Conservation (phyloP, 2,797 vertebrate species). For the Poeciliopsis presidionis region DNA sequence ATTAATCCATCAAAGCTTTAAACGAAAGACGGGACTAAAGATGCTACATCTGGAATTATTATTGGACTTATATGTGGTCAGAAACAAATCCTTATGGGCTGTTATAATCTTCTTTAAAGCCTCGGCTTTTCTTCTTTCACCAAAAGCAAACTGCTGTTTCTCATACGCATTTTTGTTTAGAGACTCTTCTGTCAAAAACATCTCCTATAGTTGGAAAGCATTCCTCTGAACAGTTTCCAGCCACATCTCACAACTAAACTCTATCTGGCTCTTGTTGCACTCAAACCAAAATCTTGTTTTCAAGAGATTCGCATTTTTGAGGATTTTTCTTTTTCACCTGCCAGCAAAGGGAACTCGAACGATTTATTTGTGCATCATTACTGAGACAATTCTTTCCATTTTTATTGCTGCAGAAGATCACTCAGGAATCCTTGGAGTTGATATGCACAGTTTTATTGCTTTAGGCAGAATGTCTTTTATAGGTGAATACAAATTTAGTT, state of each 20-base stretch:
- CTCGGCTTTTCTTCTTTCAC: neutral
- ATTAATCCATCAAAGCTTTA: neutral
- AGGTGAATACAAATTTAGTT: neutral
- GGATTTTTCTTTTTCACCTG: neutral
- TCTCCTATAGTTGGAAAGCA: neutral
- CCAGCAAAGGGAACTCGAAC: neutral
- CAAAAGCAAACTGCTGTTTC: neutral
- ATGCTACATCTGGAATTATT: neutral
- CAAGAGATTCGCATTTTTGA: neutral
- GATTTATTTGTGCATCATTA: neutral
- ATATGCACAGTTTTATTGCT: neutral
- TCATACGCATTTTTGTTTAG: neutral
- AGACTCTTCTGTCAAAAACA: neutral
- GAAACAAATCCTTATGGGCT: neutral
- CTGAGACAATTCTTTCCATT: neutral
- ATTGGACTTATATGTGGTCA: neutral
- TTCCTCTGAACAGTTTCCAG: neutral
- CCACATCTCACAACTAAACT: neutral
- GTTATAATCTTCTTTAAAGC: neutral
- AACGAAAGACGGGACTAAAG: neutral
- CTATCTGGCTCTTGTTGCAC: neutral
- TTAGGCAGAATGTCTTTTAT: neutral
- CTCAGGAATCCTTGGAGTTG: neutral
- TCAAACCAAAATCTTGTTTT: neutral
- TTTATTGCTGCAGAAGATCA: constrained; percentile 1